Conservation (phyloP, 2,888 invertebrate genomes). For the Chouioia cunea region DNA sequence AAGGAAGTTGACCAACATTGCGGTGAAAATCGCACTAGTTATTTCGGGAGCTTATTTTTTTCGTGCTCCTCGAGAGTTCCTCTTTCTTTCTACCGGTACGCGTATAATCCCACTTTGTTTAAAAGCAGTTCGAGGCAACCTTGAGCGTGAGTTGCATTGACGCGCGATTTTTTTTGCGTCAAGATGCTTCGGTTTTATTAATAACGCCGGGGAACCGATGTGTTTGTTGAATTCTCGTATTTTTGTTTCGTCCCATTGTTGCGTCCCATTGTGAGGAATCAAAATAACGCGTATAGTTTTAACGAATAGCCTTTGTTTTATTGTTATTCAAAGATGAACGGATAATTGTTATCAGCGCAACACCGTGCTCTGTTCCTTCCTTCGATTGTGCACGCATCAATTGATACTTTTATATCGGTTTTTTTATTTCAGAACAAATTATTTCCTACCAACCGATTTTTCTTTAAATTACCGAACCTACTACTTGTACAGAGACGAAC, state of each 20-base stretch:
- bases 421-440: no score
- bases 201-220: slow-evolving; percentile 14
- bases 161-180: not conserved
- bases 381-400: no score
- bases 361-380: no score
- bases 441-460: no score
- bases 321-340: not conserved
- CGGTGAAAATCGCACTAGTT: not conserved
- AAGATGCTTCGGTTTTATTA: slow-evolving; percentile 5
- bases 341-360: no score
- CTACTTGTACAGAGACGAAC: no score
- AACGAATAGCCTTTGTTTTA: no score
- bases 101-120: not conserved
- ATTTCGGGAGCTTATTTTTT: slow-evolving; percentile 1
- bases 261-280: no score
- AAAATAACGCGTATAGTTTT: no score
- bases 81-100: slow-evolving; percentile 1
- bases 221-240: slow-evolving; percentile 8
- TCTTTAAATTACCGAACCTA: no score
- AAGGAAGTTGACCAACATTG: slow-evolving; percentile 15
- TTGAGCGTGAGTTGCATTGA: slow-evolving; percentile 3
- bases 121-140: not conserved
- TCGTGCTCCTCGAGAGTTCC: not conserved
- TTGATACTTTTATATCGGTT: no score
- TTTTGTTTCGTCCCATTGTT: slow-evolving; percentile 4